Conservation (phyloP, 2,113 vertebrate species). For the Eleginops maclovinus region DNA sequence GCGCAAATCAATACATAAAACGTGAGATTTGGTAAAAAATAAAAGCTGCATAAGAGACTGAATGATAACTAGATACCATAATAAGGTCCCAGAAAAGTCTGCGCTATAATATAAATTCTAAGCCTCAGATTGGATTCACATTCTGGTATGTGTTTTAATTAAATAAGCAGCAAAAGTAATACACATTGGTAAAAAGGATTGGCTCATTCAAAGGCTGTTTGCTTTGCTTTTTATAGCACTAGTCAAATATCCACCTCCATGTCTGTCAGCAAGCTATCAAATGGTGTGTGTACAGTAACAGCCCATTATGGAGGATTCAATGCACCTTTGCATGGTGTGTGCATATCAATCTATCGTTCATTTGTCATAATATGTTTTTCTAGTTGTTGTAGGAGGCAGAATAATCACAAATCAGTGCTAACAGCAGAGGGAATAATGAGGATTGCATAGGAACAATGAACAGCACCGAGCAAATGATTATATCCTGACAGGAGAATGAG, state of each 20-base stretch:
- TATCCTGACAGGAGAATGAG: constrained; percentile 52
- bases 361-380: not conserved
- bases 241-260: constrained; percentile 32
- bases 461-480: constrained; percentile 53
- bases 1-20: constrained; percentile 41
- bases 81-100: constrained; percentile 22
- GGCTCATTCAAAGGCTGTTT: constrained; percentile 35
- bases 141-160: constrained; percentile 15
- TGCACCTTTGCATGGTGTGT: not conserved
- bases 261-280: constrained; percentile 17
- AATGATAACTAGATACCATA: not conserved
- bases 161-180: constrained; percentile 16
- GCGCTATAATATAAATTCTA: constrained; percentile 20
- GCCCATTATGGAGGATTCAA: not conserved
- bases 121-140: constrained; percentile 36
- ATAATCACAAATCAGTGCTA: constrained; percentile 18
- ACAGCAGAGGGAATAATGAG: constrained; percentile 47
- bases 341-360: not conserved
- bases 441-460: constrained; percentile 45
- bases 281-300: constrained; percentile 25
- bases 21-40: constrained; percentile 43
- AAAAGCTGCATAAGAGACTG: constrained; percentile 37
- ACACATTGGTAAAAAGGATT: constrained; percentile 15
- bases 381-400: not conserved
- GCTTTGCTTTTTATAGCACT: constrained; percentile 37